Evolutionary conservation across 35 echinoderm and acorn worm species (phyloP).

Genomic region (Ophiothrix spiculata): DNA sequence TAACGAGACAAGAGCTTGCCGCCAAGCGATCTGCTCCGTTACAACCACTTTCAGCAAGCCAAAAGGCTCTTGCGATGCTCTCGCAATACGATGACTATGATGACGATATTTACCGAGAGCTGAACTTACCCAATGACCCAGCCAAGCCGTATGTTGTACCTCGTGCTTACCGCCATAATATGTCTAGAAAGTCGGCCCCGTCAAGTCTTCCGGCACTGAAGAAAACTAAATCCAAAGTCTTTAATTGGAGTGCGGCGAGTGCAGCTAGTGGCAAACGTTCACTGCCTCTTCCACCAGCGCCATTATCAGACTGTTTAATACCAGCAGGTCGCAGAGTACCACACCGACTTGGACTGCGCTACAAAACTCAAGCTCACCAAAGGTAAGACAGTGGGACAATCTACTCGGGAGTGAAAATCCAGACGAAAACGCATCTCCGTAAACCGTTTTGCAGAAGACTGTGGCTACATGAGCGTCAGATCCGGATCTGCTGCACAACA

Average conservation of each 20-base stretch:
- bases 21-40: neutral
- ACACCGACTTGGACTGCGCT: constrained; percentile 75
- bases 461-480: no score
- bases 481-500: no score
- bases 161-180: neutral
- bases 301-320: constrained; percentile 60
- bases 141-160: constrained; percentile 23
- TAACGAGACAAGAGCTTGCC: neutral
- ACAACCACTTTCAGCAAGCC: neutral
- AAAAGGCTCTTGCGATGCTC: neutral
- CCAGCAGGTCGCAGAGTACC: constrained; percentile 55
- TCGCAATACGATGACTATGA: neutral
- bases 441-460: no score
- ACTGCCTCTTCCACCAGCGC: constrained; percentile 64
- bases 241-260: neutral
- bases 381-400: no score
- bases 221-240: constrained; percentile 1
- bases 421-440: no score
- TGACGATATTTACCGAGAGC: neutral
- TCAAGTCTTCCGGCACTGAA: neutral
- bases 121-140: neutral
- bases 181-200: neutral
- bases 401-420: no score
- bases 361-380: constrained; percentile 85
- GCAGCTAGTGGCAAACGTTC: neutral